Evolutionary conservation across 2,113 vertebrate species (phyloP).

Genomic region (Butorides virescens): DNA sequence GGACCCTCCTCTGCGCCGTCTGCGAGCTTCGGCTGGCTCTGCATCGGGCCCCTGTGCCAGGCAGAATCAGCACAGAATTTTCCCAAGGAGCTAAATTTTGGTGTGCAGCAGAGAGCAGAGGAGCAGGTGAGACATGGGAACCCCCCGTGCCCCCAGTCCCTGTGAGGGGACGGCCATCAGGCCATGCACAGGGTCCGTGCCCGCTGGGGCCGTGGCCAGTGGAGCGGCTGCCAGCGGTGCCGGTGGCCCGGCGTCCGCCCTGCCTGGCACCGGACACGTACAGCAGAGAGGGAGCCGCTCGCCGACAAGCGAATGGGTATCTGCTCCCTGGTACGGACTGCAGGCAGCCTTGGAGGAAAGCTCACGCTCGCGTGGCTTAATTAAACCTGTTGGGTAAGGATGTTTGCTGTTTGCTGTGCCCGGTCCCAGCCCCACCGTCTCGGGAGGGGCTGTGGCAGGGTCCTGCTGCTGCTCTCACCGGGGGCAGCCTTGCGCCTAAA

Average conservation of each 20-base stretch:
- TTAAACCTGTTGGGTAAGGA: neutral
- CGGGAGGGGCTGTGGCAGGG: neutral
- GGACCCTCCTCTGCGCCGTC: neutral
- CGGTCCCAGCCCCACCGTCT: neutral
- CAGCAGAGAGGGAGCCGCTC: neutral
- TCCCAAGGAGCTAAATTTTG: neutral
- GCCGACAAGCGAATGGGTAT: accelerated
- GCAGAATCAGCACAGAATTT: neutral
- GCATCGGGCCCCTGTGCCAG: neutral
- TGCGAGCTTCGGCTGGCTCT: neutral
- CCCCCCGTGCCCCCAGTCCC: accelerated
- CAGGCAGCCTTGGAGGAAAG: neutral
- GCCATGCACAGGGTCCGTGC: accelerated
- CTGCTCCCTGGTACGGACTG: neutral
- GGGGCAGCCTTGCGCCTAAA: neutral
- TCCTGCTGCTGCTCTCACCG: neutral
- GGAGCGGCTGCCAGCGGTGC: neutral
- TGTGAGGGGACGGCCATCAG: neutral
- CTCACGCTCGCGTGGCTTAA: neutral
- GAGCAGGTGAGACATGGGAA: accelerated
- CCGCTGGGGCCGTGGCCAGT: neutral
- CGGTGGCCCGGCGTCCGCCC: neutral
- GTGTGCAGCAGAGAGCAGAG: accelerated
- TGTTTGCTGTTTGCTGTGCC: neutral
- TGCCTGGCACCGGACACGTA: accelerated